Base-by-base conservation (phyloP, 1,140 invertebrate genomes). In the Dysdera silvatica region DNA sequence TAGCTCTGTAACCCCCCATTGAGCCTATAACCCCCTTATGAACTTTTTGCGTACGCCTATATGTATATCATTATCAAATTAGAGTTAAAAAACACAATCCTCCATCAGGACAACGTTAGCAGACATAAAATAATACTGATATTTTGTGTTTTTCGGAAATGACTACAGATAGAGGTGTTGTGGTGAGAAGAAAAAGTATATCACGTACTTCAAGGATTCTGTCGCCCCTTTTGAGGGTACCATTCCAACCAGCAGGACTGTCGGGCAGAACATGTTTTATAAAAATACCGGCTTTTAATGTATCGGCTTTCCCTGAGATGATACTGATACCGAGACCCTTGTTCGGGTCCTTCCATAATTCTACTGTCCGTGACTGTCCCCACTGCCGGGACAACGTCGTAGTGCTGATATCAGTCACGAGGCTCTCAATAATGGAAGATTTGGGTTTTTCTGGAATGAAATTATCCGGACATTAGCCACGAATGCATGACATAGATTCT, bases 191-290 rank as follows among this genome's bases (percentile, higher is more conserved):
- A n/a, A n/a, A n/a, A n/a, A n/a, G n/a, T n/a, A n/a, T n/a, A n/a
- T n/a, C n/a, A 45, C 31, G n/a, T 61, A 80, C 78, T 71, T 77
- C 74, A 8, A 80, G 67, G 41, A 82, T 81, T 40, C 80, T 61
- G 69, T 82, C 81, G 7, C 81, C 81, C 62, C 79, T 81, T 80
- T 94, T 92, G 26, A 98, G 79, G 68, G 87, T 84, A 29, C 88
- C 91, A 70, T 88, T 87, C 70, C 83, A 81, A 37, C 91, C 92
- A 5, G 95, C 95, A n/a, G 95, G 94, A 81, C 92, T 97, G 65
- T 93, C 85, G 3, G 88, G 84, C 32, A 97, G 81, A 8, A 99
- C 94, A 75, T 95, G 93, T 77, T 98, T 98, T 68, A 99, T 95
- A 75, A 98, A 98, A 71, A 98, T 98, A 16, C 95, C 95, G 48